Conservation (phyloP, 2,113 vertebrate genomes). For the Pseudopipra pipra region DNA sequence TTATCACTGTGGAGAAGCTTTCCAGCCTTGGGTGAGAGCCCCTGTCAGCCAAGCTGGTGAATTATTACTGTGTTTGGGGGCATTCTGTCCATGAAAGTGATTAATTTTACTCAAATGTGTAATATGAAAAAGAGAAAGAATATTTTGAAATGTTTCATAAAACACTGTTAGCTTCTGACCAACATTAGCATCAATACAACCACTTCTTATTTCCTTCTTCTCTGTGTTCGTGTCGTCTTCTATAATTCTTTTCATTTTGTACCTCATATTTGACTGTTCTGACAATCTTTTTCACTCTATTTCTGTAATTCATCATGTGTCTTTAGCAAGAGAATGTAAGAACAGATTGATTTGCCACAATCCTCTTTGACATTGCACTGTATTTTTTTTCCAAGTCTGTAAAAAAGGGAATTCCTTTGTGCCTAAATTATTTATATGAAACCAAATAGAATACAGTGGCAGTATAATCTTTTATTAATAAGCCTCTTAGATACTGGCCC, state of each 20-base stretch:
- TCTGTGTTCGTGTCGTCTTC: not conserved
- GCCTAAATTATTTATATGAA: slow-evolving; percentile 29
- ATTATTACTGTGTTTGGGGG: not conserved
- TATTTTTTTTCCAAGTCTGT: not conserved
- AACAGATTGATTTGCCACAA: not conserved
- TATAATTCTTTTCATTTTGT: not conserved
- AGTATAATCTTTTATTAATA: slow-evolving; percentile 49
- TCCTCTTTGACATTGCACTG: not conserved
- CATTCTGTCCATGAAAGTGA: not conserved
- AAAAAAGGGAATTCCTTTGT: slow-evolving; percentile 4
- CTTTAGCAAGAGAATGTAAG: not conserved
- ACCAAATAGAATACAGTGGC: not conserved
- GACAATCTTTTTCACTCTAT: not conserved
- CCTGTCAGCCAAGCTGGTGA: not conserved
- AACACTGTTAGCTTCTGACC: not conserved
- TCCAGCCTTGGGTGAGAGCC: not conserved
- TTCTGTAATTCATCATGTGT: not conserved
- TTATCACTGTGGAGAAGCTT: not conserved
- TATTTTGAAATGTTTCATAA: not conserved
- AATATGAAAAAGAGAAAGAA: not conserved
- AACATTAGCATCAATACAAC: not conserved
- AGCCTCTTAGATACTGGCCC: not conserved
- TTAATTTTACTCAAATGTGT: not conserved
- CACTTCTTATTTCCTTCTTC: not conserved
- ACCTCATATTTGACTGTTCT: not conserved